phyloP scores from a whole-genome alignment of 2,888 invertebrate genomes.

The Phymatocera aterrima region DNA sequence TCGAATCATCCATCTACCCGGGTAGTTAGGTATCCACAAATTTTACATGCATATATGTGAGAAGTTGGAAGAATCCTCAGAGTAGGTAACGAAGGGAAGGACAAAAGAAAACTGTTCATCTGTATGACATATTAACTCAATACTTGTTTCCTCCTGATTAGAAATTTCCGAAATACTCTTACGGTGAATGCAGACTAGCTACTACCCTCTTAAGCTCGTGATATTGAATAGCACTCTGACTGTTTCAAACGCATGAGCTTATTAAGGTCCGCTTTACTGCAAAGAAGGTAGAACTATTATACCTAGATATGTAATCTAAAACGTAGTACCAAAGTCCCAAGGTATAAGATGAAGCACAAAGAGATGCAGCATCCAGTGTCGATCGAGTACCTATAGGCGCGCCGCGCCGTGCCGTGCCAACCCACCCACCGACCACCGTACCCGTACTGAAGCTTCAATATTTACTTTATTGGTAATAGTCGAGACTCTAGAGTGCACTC shows the following conservation, averaged over 20 bases:
- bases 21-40: too few species aligned
- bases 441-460: constrained; percentile 34
- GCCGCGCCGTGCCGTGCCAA: too few species aligned
- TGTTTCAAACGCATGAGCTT: background rate
- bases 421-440: too few species aligned
- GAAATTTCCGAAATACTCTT: too few species aligned
- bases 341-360: background rate
- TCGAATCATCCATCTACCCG: too few species aligned
- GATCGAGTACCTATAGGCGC: background rate
- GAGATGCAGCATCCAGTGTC: background rate
- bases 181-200: background rate
- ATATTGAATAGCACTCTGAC: constrained; percentile 18
- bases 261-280: background rate
- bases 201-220: background rate
- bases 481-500: constrained; percentile 56
- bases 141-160: too few species aligned
- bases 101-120: too few species aligned
- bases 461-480: constrained; percentile 66
- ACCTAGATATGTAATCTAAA: background rate
- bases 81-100: too few species aligned
- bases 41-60: too few species aligned
- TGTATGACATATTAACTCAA: too few species aligned
- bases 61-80: too few species aligned
- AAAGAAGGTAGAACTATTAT: background rate
- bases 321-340: background rate